These are phyloP conservation scores for Coronaproctus castanopsis DNA, from an alignment of 2,888 invertebrate genomes.

Conservation along the genomic window DNA sequence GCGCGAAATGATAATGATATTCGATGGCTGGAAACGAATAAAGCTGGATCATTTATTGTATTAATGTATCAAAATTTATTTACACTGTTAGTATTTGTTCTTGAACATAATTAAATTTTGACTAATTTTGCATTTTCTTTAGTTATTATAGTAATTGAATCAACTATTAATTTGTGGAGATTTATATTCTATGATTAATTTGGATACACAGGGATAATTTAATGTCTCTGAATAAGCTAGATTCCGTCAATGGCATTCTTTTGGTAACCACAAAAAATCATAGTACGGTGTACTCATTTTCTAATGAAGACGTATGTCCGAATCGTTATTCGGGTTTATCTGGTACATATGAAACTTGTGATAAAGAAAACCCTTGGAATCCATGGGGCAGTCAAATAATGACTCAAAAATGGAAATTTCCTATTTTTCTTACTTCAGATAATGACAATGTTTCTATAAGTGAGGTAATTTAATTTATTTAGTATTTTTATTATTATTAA, in stretches of 20 bases:
- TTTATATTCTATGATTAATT: background rate
- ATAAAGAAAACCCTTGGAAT: slow-evolving; percentile 46
- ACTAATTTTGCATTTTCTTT: background rate
- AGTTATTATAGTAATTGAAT: no score
- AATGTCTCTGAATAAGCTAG: background rate
- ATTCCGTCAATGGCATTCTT: background rate
- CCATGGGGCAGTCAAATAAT: slow-evolving; percentile 50
- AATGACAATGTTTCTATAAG: slow-evolving; percentile 24
- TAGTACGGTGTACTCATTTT: background rate
- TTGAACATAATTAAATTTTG: background rate
- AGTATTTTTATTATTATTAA: no score
- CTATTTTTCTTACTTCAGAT: slow-evolving; percentile 54
- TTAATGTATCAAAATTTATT: background rate
- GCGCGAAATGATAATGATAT: background rate
- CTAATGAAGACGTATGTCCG: background rate
- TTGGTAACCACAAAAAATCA: background rate
- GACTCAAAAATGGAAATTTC: slow-evolving; percentile 64
- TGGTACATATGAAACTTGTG: background rate
- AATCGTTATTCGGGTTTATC: background rate
- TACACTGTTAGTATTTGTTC: background rate
- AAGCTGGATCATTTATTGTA: background rate
- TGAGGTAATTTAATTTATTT: background rate
- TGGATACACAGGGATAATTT: background rate
- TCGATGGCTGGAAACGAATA: background rate
- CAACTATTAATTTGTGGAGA: no score